Percentiles rank a stretch among this genome's conserved stretches.
Conservation (phyloP, 1,140 invertebrate genomes). For the Drosophila hydei region DNA sequence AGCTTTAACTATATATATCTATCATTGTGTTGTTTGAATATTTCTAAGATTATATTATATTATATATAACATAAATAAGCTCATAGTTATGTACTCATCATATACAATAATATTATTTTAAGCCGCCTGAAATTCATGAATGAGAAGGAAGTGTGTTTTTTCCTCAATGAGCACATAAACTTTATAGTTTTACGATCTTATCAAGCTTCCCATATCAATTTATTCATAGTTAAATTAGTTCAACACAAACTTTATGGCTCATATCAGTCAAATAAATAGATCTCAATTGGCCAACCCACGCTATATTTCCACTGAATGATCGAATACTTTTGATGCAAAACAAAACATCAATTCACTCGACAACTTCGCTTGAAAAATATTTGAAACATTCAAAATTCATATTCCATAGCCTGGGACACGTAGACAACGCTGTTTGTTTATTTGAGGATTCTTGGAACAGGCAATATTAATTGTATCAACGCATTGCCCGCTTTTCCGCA, state of each 20-base stretch:
- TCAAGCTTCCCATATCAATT: no score
- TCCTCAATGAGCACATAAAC: not conserved
- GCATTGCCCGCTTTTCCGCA: conserved; percentile 39
- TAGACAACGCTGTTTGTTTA: conserved; percentile 32
- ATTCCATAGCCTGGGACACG: conserved; percentile 12
- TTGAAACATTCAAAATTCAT: conserved; percentile 4
- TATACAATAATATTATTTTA: no score
- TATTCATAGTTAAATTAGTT: no score
- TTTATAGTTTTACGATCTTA: not conserved
- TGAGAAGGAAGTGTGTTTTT: no score
- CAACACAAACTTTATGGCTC: no score
- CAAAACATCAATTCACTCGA: conserved; percentile 55
- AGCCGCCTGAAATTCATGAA: no score
- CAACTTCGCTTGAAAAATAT: conserved; percentile 38
- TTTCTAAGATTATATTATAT: no score
- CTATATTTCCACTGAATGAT: conserved; percentile 43
- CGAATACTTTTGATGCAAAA: conserved; percentile 56
- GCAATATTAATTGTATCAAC: conserved; percentile 50
- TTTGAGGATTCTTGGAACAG: conserved; percentile 40
- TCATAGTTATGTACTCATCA: no score
- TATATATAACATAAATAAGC: no score
- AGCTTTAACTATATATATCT: no score
- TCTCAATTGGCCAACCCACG: not conserved
- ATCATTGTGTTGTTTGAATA: no score
- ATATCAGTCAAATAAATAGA: not conserved